Evolutionary conservation across 2,888 invertebrate genomes (phyloP).

Genomic region (Yponomeuta malinellus): DNA sequence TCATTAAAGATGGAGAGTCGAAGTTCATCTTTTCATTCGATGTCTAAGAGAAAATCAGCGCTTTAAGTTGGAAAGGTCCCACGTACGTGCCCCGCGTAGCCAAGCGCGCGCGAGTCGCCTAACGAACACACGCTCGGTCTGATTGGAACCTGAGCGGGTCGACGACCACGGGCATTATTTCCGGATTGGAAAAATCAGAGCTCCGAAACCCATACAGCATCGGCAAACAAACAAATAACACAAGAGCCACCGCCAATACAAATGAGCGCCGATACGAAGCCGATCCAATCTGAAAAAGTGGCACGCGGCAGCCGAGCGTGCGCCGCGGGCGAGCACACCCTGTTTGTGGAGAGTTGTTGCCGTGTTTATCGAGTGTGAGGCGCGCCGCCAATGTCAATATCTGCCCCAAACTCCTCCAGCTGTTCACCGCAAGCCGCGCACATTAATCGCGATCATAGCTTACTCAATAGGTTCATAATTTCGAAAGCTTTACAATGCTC

Average conservation of each 20-base stretch:
- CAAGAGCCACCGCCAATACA: slow-evolving; percentile 66
- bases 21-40: slow-evolving; percentile 3
- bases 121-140: slow-evolving; percentile 51
- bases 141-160: slow-evolving; percentile 58
- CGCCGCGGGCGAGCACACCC: slow-evolving; percentile 34
- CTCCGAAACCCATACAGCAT: slow-evolving; percentile 62
- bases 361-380: slow-evolving; percentile 67
- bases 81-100: slow-evolving; percentile 66
- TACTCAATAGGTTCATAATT: slow-evolving; percentile 9
- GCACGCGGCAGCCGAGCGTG: slow-evolving; percentile 41
- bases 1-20: neutral
- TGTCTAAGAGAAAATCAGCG: slow-evolving; percentile 59
- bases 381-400: slow-evolving; percentile 33
- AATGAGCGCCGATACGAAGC: slow-evolving; percentile 67
- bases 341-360: slow-evolving; percentile 69
- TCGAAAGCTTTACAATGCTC: neutral
- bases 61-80: slow-evolving; percentile 66
- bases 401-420: slow-evolving; percentile 11
- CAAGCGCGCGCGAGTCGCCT: slow-evolving; percentile 54
- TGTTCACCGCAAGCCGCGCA: neutral
- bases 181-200: slow-evolving; percentile 73
- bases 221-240: slow-evolving; percentile 73
- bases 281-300: slow-evolving; percentile 55
- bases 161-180: slow-evolving; percentile 66
- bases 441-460: neutral